Base-by-base conservation (phyloP, 2,888 invertebrate genomes). In the Ormyrus thymus region DNA sequence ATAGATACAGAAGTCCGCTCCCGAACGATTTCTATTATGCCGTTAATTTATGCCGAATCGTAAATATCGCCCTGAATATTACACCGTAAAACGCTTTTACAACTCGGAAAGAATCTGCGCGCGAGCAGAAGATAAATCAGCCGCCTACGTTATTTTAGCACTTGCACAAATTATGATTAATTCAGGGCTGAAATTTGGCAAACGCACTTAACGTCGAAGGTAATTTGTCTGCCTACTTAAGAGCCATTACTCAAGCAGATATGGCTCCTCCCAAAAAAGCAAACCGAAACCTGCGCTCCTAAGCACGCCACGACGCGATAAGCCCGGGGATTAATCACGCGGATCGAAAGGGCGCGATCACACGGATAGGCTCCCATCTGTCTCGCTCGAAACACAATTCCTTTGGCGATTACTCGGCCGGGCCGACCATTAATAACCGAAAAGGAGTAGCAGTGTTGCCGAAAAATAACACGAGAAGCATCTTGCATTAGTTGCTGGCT, bases 111-210 rank as follows among this genome's bases (percentile, higher is more conserved):
- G 8, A 13, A 13, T 69, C 50, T 48, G 1, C n/a, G 1, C n/a
- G 50, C 45, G 10, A 43, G 68, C 55, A 55, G 13, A 61, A 53
- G 4, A 53, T 13, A 62, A 69, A 70, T 48, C 45, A 51, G 5
- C 29, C 48, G 56, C 7, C 13, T 15, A 6, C 62, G 50, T 50
- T n/a, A 45, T 76, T 62, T 72, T 72, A 61, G 66, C 55, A 72
- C 65, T 15, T 72, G 11, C 13, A 70, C 51, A 70, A 77, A 65
- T 70, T 62, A 77, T 58, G 76, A 77, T 71, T 64, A 69, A 77
- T 77, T 45, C 51, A 13, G 55, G n/a, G 15, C 6, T 9, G 56
- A 71, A 46, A 29, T 29, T 29, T n/a, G 29, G 29, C 62, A 64
- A 55, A 53, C 11, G 45, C 66, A 53, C 56, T 59, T 50, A 46